phyloP scores from a whole-genome alignment of 2,888 invertebrate genomes.

The Hirtodrosophila histrioides region DNA sequence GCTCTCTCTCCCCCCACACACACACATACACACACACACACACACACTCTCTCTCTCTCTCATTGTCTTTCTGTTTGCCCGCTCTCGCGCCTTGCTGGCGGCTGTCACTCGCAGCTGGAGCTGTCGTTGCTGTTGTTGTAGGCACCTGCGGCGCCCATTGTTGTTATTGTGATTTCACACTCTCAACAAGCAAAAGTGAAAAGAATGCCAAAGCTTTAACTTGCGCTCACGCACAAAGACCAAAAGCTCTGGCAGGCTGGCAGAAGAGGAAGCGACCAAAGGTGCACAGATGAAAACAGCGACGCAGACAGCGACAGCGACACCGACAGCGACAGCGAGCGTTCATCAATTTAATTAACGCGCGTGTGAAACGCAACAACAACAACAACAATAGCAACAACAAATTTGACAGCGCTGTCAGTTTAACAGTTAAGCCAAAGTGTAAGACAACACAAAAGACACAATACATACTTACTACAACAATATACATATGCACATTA shows the following conservation, averaged over 20 bases:
- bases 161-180: constrained; percentile 70
- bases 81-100: constrained; percentile 8
- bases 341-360: constrained; percentile 62
- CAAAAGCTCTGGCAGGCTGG: constrained; percentile 20
- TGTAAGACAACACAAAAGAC: constrained; percentile 26
- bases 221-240: constrained; percentile 59
- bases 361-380: constrained; percentile 59
- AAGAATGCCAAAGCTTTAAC: constrained; percentile 49
- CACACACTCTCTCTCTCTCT: not conserved
- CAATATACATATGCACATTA: too few relatives aligned
- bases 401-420: constrained; percentile 54
- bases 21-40: constrained; percentile 5
- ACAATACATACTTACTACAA: constrained; percentile 1
- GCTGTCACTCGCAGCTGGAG: constrained; percentile 25
- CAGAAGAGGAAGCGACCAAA: constrained; percentile 13
- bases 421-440: constrained; percentile 45
- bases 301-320: not conserved
- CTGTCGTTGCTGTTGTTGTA: constrained; percentile 34
- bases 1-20: not conserved
- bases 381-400: constrained; percentile 36
- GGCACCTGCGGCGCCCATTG: constrained; percentile 61
- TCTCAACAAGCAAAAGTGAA: constrained; percentile 63
- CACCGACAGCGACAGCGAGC: constrained; percentile 16
- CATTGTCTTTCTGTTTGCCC: constrained; percentile 7
- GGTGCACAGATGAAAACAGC: constrained; percentile 2